A percentile compares a stretch with the other conserved stretches of the same genome.
Evolutionary conservation across 30 jellyfish, hydroid and myxozoan species (phyloP).

Genomic region (Aurelia aurita complex sp. Pacific): DNA sequence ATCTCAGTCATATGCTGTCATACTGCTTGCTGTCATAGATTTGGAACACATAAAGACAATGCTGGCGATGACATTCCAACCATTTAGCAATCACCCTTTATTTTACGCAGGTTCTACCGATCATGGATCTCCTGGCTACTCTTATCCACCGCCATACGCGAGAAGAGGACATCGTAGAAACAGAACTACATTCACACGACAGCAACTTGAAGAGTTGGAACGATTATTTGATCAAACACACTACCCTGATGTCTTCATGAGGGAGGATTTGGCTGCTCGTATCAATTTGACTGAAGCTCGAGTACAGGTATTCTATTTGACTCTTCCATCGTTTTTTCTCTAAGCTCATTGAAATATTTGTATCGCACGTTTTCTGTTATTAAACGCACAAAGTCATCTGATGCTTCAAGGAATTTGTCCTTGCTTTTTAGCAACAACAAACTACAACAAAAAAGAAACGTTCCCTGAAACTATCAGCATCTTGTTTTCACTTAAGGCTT

Average conservation of each 20-base stretch:
- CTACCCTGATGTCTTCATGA: slow-evolving; percentile 89
- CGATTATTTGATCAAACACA: slow-evolving; percentile 84
- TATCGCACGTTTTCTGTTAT: too few species aligned
- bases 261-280: slow-evolving; percentile 87
- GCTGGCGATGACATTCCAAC: slow-evolving; percentile 73
- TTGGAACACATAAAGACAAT: slow-evolving; percentile 24
- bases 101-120: slow-evolving; percentile 64
- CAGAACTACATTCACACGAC: slow-evolving; percentile 90
- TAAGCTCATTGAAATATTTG: background rate
- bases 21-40: background rate
- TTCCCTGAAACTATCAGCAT: too few species aligned
- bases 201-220: slow-evolving; percentile 88
- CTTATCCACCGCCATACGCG: slow-evolving; percentile 89
- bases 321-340: background rate
- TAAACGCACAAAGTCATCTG: too few species aligned
- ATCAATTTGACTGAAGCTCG: slow-evolving; percentile 87
- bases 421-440: too few species aligned
- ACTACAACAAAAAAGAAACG: too few species aligned
- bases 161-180: slow-evolving; percentile 93
- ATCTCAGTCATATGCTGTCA: slow-evolving; percentile 22
- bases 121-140: slow-evolving; percentile 67
- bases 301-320: slow-evolving; percentile 72
- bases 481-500: too few species aligned
- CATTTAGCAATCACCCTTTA: slow-evolving; percentile 49
- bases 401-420: too few species aligned